phyloP scores from a whole-genome alignment of 2,888 invertebrate genomes.

The Coenonympha glycerion region DNA sequence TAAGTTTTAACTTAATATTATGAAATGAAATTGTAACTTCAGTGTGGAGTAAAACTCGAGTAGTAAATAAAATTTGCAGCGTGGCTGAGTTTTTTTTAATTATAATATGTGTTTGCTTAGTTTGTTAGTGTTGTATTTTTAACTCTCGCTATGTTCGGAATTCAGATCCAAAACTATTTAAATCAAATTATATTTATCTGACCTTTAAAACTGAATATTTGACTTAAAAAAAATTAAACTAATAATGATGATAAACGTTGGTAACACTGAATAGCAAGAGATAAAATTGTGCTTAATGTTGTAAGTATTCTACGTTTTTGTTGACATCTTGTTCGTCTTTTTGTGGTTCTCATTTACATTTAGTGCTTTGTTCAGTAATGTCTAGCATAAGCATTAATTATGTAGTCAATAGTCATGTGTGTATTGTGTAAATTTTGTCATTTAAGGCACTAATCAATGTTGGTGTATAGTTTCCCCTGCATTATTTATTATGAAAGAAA shows the following conservation, averaged over 20 bases:
- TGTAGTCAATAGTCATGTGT: neutral
- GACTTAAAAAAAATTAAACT: no score
- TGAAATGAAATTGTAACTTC: neutral
- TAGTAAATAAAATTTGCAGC: constrained; percentile 55
- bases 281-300: neutral
- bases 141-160: neutral
- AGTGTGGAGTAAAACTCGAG: neutral
- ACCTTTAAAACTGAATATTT: no score
- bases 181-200: neutral
- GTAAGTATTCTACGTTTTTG: neutral
- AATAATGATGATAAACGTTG: no score
- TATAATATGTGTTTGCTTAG: constrained; percentile 29
- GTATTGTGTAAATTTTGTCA: neutral
- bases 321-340: neutral
- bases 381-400: neutral
- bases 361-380: neutral
- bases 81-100: constrained; percentile 57
- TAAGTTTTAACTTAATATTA: neutral
- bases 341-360: neutral
- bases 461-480: neutral
- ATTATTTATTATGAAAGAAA: neutral
- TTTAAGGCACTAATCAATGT: neutral
- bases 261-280: neutral
- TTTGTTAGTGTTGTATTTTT: constrained; percentile 5
- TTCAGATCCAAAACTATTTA: no score